Base-by-base conservation (phyloP, 2,888 invertebrate genomes). In the Dryocosmus kuriphilus region DNA sequence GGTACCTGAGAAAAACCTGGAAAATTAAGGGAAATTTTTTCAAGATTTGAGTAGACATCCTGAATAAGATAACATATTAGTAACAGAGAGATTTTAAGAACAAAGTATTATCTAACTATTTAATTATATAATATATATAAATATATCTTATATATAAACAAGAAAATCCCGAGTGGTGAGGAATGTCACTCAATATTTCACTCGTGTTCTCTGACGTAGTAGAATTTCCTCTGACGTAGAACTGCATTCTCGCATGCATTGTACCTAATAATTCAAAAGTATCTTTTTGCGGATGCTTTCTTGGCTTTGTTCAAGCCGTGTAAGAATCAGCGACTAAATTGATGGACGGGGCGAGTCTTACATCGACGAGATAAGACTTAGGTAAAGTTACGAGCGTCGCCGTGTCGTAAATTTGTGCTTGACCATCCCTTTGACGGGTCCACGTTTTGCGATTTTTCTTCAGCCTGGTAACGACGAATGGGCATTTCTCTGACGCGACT, bases 331-430 rank as follows among this genome's bases (percentile, higher is more conserved):
- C 32, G 32, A 71, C 51, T 71, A 71, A 71, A 71, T 71, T 71
- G 71, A 71, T 71, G 51, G 51, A 71, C 71, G 51, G 51, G 51
- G 51, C 32, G 32, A 30, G 51, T 32, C 30, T 51, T 71, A 71
- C 71, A 71, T 71, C 30, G 71, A 71, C 51, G 51, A 71, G 71
- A 51, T 71, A 71, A 71, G 71, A 71, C 78, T 41, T 78, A 76
- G 76, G 77, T 74, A 83, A 84, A 82, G 80, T 85, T 85, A 84
- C 82, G 83, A 84, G 80, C 84, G 82, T 81, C 83, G 83, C 82
- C 80, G 74, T 80, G 81, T 85, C 85, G 82, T 85, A 87, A 86
- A 85, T 86, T 86, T 82, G 62, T 74, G 78, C 79, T 55, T 27
- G 77, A 55, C 62, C 67, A 74, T 80, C 73, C 76, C 76, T 80